These are phyloP conservation scores for Poecilobothrus nobilitatus DNA, from an alignment of 2,888 invertebrate species.

Conservation along the genomic window DNA sequence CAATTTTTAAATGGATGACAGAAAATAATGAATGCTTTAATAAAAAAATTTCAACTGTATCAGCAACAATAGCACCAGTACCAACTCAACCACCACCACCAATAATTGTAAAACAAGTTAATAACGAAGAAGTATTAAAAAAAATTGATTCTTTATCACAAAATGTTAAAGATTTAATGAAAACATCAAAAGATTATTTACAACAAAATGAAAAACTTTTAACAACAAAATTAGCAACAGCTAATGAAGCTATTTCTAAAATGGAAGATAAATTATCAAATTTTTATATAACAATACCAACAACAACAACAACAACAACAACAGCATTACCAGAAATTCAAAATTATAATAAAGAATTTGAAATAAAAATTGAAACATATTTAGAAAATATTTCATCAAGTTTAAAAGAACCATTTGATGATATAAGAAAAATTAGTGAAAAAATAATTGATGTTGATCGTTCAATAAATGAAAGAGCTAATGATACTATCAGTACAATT, in stretches of 20 bases:
- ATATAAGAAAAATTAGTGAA: constrained; percentile 46
- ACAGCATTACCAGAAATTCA: constrained; percentile 28
- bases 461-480: constrained; percentile 34
- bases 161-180: constrained; percentile 31
- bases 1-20: constrained; percentile 41
- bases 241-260: constrained; percentile 34
- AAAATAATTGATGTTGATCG: constrained; percentile 28
- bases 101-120: constrained; percentile 27
- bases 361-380: constrained; percentile 43
- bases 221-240: constrained; percentile 32
- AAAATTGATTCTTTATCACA: constrained; percentile 32
- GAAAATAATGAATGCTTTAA: constrained; percentile 41
- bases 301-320: constrained; percentile 26
- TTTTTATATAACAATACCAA: constrained; percentile 29
- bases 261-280: constrained; percentile 38
- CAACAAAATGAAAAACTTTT: constrained; percentile 32
- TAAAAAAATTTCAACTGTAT: constrained; percentile 24
- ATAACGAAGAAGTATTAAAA: constrained; percentile 32
- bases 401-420: constrained; percentile 38
- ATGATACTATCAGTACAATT: constrained; percentile 53
- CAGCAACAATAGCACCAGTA: constrained; percentile 18
- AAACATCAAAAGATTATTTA: constrained; percentile 31
- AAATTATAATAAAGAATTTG: constrained; percentile 41
- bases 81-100: constrained; percentile 17
- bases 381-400: constrained; percentile 44